These are phyloP conservation scores for Xerus rutilus DNA, from an alignment of 2,797 vertebrate genomes.

Conservation along the genomic window DNA sequence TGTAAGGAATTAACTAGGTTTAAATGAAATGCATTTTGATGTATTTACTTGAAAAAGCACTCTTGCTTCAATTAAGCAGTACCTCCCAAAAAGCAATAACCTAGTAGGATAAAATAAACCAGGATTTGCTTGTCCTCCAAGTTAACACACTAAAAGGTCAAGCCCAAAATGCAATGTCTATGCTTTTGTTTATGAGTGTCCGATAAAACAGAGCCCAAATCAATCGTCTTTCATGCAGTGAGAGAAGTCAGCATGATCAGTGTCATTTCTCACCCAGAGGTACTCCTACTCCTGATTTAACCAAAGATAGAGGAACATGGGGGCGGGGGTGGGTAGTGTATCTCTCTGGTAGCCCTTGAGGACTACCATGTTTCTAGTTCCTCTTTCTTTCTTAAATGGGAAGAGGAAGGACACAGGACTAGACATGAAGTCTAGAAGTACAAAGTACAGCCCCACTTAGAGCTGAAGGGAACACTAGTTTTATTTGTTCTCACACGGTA, in stretches of 20 bases:
- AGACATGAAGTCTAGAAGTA: background rate
- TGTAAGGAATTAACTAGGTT: conserved; percentile 63
- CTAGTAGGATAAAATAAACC: conserved; percentile 48
- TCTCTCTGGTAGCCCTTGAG: conserved; percentile 49
- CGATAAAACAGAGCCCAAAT: conserved; percentile 79
- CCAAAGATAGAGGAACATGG: conserved; percentile 80
- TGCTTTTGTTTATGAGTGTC: conserved; percentile 75
- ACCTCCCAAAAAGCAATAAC: conserved; percentile 26
- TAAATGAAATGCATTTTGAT: conserved; percentile 70
- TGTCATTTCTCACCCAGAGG: conserved; percentile 81
- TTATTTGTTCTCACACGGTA: background rate
- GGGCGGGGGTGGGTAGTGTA: conserved; percentile 45
- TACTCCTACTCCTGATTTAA: conserved; percentile 76
- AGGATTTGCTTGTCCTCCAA: background rate
- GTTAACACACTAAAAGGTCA: conserved; percentile 14
- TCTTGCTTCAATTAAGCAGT: conserved; percentile 47
- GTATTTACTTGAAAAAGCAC: conserved; percentile 58
- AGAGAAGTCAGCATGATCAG: conserved; percentile 89
- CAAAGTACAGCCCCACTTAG: background rate
- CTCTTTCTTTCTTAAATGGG: conserved; percentile 59
- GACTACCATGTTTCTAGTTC: conserved; percentile 65
- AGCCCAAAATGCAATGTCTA: conserved; percentile 47
- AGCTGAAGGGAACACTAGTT: background rate
- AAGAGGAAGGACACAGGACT: background rate
- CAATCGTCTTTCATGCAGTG: conserved; percentile 87